These are phyloP conservation scores for Caenorhabditis auriculariae DNA, from an alignment of 2,888 invertebrate genomes.

Conservation along the genomic window DNA sequence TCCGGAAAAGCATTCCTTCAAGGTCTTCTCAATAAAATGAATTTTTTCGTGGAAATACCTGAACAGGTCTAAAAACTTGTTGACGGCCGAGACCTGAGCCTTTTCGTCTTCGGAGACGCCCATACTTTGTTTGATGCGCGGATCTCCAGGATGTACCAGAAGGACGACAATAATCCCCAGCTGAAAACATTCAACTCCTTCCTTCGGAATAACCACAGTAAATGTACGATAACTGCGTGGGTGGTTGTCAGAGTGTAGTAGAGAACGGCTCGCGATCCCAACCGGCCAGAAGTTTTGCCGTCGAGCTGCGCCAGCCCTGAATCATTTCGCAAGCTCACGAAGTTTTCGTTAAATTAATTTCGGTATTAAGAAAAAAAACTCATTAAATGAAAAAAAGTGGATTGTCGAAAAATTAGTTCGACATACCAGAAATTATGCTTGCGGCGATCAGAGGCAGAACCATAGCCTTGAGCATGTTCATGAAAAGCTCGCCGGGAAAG, in stretches of 20 bases:
- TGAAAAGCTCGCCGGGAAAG: constrained; percentile 74
- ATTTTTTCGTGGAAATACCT: constrained; percentile 69
- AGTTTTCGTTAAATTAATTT: too few relatives aligned
- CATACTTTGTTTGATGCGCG: constrained; percentile 59
- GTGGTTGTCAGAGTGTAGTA: constrained; percentile 73
- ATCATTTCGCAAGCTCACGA: constrained; percentile 13
- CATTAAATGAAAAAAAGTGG: too few relatives aligned
- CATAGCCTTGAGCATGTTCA: constrained; percentile 74
- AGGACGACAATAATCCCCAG: constrained; percentile 72
- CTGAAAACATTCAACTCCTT: constrained; percentile 61
- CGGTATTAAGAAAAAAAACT: not conserved
- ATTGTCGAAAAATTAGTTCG: not conserved
- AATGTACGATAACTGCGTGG: constrained; percentile 69
- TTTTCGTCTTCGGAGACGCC: constrained; percentile 7
- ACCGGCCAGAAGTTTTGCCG: constrained; percentile 72
- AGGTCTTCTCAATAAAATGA: constrained; percentile 6
- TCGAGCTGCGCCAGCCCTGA: constrained; percentile 73
- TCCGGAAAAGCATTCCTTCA: constrained; percentile 86
- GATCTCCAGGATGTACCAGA: constrained; percentile 72
- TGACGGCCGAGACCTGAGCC: constrained; percentile 67
- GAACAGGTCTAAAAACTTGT: constrained; percentile 84
- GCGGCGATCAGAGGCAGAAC: constrained; percentile 74
- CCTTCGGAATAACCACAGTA: constrained; percentile 64
- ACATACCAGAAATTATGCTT: constrained; percentile 71
- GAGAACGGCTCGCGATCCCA: constrained; percentile 71